Conservation (phyloP, 2,113 vertebrate species). For the Prunella himalayana region DNA sequence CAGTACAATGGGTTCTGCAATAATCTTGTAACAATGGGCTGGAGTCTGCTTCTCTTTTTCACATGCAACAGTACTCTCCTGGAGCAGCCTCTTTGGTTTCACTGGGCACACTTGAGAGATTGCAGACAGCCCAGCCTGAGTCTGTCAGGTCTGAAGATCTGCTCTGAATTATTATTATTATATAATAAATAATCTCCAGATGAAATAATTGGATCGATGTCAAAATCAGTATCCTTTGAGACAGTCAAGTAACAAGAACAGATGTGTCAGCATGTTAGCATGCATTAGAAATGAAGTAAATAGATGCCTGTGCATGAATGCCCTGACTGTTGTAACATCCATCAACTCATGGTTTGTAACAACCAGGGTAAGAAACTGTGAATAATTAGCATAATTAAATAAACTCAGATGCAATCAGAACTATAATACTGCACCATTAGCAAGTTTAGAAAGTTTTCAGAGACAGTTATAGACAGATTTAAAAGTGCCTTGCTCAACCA, state of each 20-base stretch:
- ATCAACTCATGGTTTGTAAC: not conserved
- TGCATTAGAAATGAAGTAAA: not conserved
- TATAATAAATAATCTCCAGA: conserved; percentile 11
- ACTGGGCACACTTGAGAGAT: not conserved
- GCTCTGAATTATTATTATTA: not conserved
- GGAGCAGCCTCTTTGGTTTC: not conserved
- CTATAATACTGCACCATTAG: not conserved
- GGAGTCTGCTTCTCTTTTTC: not conserved
- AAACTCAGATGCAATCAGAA: not conserved
- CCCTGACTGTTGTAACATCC: not conserved
- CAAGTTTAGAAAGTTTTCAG: not conserved
- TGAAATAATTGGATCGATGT: not conserved
- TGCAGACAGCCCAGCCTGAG: not conserved
- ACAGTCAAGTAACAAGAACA: not conserved
- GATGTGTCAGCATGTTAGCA: not conserved
- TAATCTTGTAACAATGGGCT: not conserved
- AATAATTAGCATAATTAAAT: not conserved
- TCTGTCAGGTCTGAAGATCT: not conserved
- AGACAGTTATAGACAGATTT: not conserved
- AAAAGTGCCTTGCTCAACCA: not conserved
- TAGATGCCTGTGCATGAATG: not conserved
- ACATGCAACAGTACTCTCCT: not conserved
- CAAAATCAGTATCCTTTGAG: not conserved
- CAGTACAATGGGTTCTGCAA: not conserved
- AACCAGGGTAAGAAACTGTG: not conserved